Base-by-base conservation (phyloP, 1,140 invertebrate species). In the Neomicropteryx cornuta region DNA sequence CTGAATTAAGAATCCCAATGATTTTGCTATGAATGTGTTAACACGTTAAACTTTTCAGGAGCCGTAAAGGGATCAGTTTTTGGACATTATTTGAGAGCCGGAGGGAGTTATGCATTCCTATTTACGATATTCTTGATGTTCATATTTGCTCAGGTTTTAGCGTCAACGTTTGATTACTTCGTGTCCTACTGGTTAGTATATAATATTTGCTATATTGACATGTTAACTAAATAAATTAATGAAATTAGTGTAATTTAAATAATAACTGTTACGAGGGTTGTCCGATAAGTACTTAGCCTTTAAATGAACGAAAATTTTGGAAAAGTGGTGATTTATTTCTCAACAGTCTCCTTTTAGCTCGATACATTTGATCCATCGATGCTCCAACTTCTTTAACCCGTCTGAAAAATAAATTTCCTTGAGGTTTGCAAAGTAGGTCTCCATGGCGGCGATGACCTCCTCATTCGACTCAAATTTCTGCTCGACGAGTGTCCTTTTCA, bases 171-270 rank as follows among this genome's bases (percentile, higher is more conserved):
- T 5, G 46, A 47, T 29, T 47, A 34, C 30, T 47, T 42, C 42
- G 45, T 47, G 46, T 23, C 46, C 22, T 47, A 29, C 23, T 47
- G 46, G 46, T 47, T 32, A 43, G 19, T 4, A 39, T 6, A 13
- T 1, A 42, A 33, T 18, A n/a, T n/a, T 38, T 36, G 19, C 32
- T 38, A n/a, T 29, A 10, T 8, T 34, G 30, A 13, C 14, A 32
- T 6, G 14, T 20, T 30, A 22, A 6, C 19, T 13, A 6, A 34
- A 39, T 39, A 11, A 3, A 18, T n/a, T 23, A 27, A 17, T 18
- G 29, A 18, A 27, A 27, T 32, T 31, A 22, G 11, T 23, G 14
- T 13, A 21, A 24, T 36, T 32, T n/a, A n/a, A n/a, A n/a, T n/a
- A n/a, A n/a, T n/a, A n/a, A n/a, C n/a, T n/a, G n/a, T n/a, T n/a